These are phyloP conservation scores for Anthoscopus minutus DNA, from an alignment of 2,113 vertebrate species.

Conservation along the genomic window DNA sequence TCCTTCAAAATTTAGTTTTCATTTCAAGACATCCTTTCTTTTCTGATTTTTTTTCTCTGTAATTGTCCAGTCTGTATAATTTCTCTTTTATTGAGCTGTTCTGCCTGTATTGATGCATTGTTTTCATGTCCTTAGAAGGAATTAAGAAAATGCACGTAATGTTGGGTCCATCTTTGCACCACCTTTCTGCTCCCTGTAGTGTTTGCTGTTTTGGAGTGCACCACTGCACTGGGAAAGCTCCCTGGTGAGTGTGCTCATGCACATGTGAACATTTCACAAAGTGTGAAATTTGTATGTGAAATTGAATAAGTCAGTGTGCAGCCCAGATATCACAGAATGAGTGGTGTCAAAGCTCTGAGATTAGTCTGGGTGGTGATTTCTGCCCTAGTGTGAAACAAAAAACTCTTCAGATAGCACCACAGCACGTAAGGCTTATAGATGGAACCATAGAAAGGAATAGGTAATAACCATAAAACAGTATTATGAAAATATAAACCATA, in stretches of 20 bases:
- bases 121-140: background rate
- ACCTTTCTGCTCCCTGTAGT: background rate
- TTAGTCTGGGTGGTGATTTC: background rate
- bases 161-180: background rate
- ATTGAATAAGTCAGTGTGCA: background rate
- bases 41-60: background rate
- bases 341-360: background rate
- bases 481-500: slow-evolving; percentile 56
- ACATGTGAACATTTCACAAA: background rate
- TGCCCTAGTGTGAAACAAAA: background rate
- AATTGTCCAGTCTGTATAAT: background rate
- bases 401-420: background rate
- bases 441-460: slow-evolving; percentile 29
- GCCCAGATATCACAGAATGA: background rate
- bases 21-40: background rate
- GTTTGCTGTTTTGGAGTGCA: background rate
- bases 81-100: background rate
- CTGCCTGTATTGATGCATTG: background rate
- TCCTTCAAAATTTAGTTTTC: background rate
- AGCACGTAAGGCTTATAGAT: background rate
- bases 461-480: slow-evolving; percentile 54
- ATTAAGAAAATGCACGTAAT: background rate
- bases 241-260: too few species aligned
- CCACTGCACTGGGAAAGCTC: background rate
- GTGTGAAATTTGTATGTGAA: background rate